Percentiles rank a stretch among this genome's conserved stretches.
Conservation (phyloP, 1,140 invertebrate genomes). For the Neuroterus valhalla region DNA sequence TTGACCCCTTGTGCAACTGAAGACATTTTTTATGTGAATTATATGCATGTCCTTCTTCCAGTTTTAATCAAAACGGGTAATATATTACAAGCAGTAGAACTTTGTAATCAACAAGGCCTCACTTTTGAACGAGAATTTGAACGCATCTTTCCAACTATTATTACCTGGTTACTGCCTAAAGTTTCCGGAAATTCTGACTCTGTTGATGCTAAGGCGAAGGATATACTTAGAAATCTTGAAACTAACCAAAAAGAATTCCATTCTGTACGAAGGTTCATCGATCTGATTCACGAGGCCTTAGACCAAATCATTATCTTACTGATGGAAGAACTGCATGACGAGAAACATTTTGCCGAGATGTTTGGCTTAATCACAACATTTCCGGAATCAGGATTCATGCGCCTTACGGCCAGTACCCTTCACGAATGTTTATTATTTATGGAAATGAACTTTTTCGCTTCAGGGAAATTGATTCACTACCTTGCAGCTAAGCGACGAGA, state of each 20-base stretch:
- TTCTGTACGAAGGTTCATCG: constrained; percentile 45
- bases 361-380: constrained; percentile 51
- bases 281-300: constrained; percentile 56
- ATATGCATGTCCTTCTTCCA: constrained; percentile 55
- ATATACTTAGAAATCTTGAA: constrained; percentile 38
- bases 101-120: constrained; percentile 59
- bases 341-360: constrained; percentile 54
- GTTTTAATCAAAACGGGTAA: constrained; percentile 41
- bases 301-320: constrained; percentile 57
- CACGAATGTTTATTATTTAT: constrained; percentile 46
- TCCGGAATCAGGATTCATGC: constrained; percentile 23
- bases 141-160: constrained; percentile 62
- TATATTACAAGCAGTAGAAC: constrained; percentile 41
- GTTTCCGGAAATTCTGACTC: constrained; percentile 14
- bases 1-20: constrained; percentile 61
- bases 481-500: constrained; percentile 52
- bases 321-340: constrained; percentile 65
- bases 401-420: constrained; percentile 43
- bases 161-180: constrained; percentile 56
- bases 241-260: constrained; percentile 51
- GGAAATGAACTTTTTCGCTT: constrained; percentile 41
- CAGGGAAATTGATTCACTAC: constrained; percentile 43
- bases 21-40: constrained; percentile 68
- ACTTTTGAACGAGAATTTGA: constrained; percentile 64
- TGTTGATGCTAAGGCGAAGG: background rate